A percentile compares a stretch with the other conserved stretches of the same genome.
phyloP scores from a whole-genome alignment of 37 sponge, comb jelly and placozoan species.

The Ephydatia muelleri region DNA sequence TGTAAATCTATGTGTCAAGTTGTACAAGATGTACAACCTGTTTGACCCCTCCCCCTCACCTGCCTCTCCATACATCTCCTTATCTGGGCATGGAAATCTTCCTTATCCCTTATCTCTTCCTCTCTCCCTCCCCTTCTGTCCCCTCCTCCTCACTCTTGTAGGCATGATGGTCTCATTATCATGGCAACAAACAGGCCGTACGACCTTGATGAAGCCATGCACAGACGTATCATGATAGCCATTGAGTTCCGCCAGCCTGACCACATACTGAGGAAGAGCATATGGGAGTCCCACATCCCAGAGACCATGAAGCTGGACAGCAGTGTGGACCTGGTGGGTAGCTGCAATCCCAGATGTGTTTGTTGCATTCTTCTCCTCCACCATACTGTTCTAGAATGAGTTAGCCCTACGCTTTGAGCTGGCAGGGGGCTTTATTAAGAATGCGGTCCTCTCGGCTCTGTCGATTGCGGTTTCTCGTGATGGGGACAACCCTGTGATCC shows the following conservation, averaged over 20 bases:
- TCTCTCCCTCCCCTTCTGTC: no score
- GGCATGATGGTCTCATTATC: slow-evolving; percentile 89
- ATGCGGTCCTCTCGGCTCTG: slow-evolving; percentile 81
- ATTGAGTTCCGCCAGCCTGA: slow-evolving; percentile 90
- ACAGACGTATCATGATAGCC: slow-evolving; percentile 79
- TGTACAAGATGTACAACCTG: no score
- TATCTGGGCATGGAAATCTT: no score
- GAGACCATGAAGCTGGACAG: slow-evolving; percentile 68
- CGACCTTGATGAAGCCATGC: slow-evolving; percentile 92
- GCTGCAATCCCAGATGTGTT: not conserved
- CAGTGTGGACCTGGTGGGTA: slow-evolving; percentile 65
- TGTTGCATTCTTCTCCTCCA: not conserved
- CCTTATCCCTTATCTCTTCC: no score
- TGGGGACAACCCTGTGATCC: slow-evolving; percentile 71
- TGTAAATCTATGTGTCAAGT: no score
- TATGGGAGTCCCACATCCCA: slow-evolving; percentile 85
- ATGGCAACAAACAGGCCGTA: slow-evolving; percentile 89
- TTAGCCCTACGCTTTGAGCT: slow-evolving; percentile 74
- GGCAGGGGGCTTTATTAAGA: slow-evolving; percentile 88
- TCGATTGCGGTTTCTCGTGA: slow-evolving; percentile 86
- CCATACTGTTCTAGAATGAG: slow-evolving; percentile 39
- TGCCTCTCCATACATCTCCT: no score
- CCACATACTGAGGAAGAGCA: slow-evolving; percentile 78
- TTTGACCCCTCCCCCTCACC: no score
- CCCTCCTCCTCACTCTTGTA: not conserved